phyloP scores from a whole-genome alignment of 2,888 invertebrate genomes.

The Cheilosia vernalis region DNA sequence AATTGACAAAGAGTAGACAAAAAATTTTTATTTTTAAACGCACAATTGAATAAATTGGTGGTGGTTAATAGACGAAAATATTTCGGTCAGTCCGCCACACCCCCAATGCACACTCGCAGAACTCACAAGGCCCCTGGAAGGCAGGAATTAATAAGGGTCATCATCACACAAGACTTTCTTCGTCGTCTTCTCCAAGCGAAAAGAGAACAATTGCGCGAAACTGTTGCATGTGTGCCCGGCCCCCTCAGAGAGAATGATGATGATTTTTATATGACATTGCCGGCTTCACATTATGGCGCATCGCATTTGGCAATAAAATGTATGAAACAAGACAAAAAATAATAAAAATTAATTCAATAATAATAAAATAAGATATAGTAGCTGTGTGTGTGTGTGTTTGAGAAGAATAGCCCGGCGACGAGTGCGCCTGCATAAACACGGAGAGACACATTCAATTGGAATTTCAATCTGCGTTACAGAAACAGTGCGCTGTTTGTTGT shows the following conservation, averaged over 20 bases:
- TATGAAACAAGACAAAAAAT: not conserved
- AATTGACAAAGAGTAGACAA: slow-evolving; percentile 10
- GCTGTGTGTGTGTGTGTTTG: not conserved
- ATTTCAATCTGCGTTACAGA: slow-evolving; percentile 43
- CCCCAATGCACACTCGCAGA: not conserved
- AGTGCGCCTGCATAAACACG: not conserved
- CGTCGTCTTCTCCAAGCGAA: not conserved
- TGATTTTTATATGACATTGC: slow-evolving; percentile 7
- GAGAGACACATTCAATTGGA: slow-evolving; percentile 30
- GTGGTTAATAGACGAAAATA: not conserved
- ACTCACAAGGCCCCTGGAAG: not conserved
- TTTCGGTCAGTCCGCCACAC: slow-evolving; percentile 10
- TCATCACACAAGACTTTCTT: slow-evolving; percentile 6
- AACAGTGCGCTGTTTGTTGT: slow-evolving; percentile 31
- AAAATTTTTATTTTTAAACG: not conserved
- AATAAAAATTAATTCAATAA: slow-evolving; percentile 17
- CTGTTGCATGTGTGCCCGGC: not conserved
- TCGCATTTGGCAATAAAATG: not conserved
- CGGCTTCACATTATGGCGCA: not conserved
- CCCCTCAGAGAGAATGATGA: not conserved
- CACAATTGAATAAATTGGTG: slow-evolving; percentile 26
- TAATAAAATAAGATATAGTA: slow-evolving; percentile 24
- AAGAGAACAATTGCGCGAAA: not conserved
- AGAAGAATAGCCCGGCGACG: not conserved
- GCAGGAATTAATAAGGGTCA: slow-evolving; percentile 14